These are phyloP conservation scores for Ceraclea dissimilis DNA, from an alignment of 2,888 invertebrate genomes.

Conservation along the genomic window DNA sequence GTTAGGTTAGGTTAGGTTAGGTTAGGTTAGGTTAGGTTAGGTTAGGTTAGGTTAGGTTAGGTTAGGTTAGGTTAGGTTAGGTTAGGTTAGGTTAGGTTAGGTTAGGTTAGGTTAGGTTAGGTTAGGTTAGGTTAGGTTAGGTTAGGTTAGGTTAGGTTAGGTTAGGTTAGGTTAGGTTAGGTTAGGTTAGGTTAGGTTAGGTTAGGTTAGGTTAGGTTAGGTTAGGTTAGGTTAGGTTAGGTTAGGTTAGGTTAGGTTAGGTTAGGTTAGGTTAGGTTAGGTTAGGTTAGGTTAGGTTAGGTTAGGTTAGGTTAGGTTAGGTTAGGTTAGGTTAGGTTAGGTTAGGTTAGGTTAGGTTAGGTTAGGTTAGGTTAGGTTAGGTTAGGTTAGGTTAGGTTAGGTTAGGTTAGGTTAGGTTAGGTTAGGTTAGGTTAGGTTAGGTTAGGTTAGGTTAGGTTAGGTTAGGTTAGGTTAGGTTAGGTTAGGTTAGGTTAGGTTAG, in stretches of 20 bases:
- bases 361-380: slow-evolving; percentile 21
- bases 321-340: slow-evolving; percentile 23
- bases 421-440: slow-evolving; percentile 20
- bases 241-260: slow-evolving; percentile 24
- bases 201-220: slow-evolving; percentile 26
- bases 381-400: slow-evolving; percentile 21
- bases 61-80: slow-evolving; percentile 25
- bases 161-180: slow-evolving; percentile 23
- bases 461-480: slow-evolving; percentile 23
- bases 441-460: slow-evolving; percentile 17
- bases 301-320: slow-evolving; percentile 17
- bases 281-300: slow-evolving; percentile 20
- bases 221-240: slow-evolving; percentile 25
- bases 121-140: slow-evolving; percentile 23
- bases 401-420: slow-evolving; percentile 25
- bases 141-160: slow-evolving; percentile 17
- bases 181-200: slow-evolving; percentile 22
- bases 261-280: slow-evolving; percentile 25
- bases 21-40: slow-evolving; percentile 24
- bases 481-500: slow-evolving; percentile 25
- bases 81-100: slow-evolving; percentile 24
- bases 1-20: slow-evolving; percentile 22
- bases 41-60: slow-evolving; percentile 24
- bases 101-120: slow-evolving; percentile 24
- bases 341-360: slow-evolving; percentile 20